Conservation (phyloP, 2,113 vertebrate species). For the Burhinus oedicnemus region DNA sequence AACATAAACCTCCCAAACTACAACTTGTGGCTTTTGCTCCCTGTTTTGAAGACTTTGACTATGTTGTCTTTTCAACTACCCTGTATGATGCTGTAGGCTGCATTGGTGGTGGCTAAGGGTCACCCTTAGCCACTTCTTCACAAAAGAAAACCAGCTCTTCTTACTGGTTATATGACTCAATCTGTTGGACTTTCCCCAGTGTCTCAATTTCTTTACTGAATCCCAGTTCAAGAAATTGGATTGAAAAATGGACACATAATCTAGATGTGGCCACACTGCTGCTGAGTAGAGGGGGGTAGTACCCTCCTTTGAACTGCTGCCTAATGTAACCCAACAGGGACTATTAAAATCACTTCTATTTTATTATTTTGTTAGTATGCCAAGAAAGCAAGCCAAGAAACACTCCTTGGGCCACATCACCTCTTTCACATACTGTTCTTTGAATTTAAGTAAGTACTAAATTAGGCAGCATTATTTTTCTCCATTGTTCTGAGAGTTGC, state of each 20-base stretch:
- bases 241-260: neutral
- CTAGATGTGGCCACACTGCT: neutral
- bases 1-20: neutral
- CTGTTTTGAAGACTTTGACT: neutral
- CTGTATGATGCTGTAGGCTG: neutral
- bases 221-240: neutral
- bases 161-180: neutral
- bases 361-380: neutral
- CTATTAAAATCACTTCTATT: neutral
- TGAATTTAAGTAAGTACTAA: neutral
- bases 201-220: neutral
- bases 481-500: neutral
- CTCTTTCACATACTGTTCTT: neutral
- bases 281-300: neutral
- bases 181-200: neutral
- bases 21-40: neutral
- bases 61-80: neutral
- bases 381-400: neutral
- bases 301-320: neutral
- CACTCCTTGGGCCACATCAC: neutral
- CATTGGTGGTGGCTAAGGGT: neutral
- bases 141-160: neutral
- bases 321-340: neutral
- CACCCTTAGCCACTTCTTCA: neutral
- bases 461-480: neutral